These are phyloP conservation scores for Vanacampus margaritifer DNA, from an alignment of 2,113 vertebrate species.

Conservation along the genomic window DNA sequence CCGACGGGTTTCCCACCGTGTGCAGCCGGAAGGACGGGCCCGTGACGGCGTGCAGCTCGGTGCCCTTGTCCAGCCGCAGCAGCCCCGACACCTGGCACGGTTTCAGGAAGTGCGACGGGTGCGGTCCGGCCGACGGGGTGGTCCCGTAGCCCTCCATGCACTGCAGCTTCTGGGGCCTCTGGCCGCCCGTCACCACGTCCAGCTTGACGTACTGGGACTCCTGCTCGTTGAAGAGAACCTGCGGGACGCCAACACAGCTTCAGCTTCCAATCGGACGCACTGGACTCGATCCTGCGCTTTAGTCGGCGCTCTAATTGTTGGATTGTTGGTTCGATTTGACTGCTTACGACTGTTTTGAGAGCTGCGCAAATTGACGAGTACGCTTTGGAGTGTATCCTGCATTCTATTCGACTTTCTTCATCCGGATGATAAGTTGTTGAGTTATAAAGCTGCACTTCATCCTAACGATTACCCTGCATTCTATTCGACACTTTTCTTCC, in stretches of 20 bases:
- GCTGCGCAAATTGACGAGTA: too few species aligned
- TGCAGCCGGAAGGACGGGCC: conserved; percentile 78
- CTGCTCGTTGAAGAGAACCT: conserved; percentile 88
- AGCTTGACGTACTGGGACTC: conserved; percentile 87
- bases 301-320: too few species aligned
- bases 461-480: too few species aligned
- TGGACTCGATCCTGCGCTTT: too few species aligned
- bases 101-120: conserved; percentile 78
- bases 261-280: not conserved
- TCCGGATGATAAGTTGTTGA: too few species aligned
- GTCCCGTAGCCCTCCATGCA: conserved; percentile 86
- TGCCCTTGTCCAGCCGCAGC: conserved; percentile 72
- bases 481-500: too few species aligned
- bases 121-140: conserved; percentile 75
- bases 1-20: conserved; percentile 62
- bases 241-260: not conserved
- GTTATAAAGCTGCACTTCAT: too few species aligned
- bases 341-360: too few species aligned
- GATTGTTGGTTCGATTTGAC: too few species aligned
- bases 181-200: conserved; percentile 75
- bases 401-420: too few species aligned
- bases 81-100: conserved; percentile 87
- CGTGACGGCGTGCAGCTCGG: conserved; percentile 77
- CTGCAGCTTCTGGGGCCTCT: conserved; percentile 76
- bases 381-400: too few species aligned